phyloP scores from a whole-genome alignment of 2,888 invertebrate species.

The Monopis laevigella region DNA sequence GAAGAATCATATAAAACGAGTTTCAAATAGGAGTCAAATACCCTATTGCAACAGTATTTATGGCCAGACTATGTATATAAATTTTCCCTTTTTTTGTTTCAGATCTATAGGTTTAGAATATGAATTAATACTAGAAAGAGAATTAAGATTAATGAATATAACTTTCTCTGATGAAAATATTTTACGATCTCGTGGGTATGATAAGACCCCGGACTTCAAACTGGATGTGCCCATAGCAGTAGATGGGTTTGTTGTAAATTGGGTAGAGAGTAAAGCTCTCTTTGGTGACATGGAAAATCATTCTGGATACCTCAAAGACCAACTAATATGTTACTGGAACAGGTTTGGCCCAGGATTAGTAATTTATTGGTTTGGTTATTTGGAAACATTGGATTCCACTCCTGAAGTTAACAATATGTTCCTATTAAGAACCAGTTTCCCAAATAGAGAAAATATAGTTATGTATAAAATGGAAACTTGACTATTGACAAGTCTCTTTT shows the following conservation, averaged over 20 bases:
- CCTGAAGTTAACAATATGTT: slow-evolving; percentile 73
- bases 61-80: too few relatives aligned
- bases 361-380: slow-evolving; percentile 95
- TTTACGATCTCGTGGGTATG: slow-evolving; percentile 84
- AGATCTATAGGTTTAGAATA: slow-evolving; percentile 87
- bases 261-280: slow-evolving; percentile 97
- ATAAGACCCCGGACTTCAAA: slow-evolving; percentile 95
- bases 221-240: slow-evolving; percentile 88
- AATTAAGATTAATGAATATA: slow-evolving; percentile 58
- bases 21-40: too few relatives aligned
- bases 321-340: slow-evolving; percentile 90
- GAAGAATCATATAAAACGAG: too few relatives aligned
- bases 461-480: too few relatives aligned
- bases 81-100: too few relatives aligned
- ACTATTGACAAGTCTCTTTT: too few relatives aligned
- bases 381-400: slow-evolving; percentile 73
- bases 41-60: too few relatives aligned
- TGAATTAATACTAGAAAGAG: slow-evolving; percentile 77
- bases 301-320: slow-evolving; percentile 81
- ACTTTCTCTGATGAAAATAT: slow-evolving; percentile 78
- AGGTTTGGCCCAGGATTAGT: slow-evolving; percentile 94
- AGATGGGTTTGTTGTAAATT: slow-evolving; percentile 86
- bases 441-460: slow-evolving; percentile 53
- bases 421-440: slow-evolving; percentile 64
- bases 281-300: slow-evolving; percentile 90